Percentiles rank a stretch among this genome's conserved stretches.
Conservation (phyloP, 2,888 invertebrate genomes). For the Lymantria monacha region DNA sequence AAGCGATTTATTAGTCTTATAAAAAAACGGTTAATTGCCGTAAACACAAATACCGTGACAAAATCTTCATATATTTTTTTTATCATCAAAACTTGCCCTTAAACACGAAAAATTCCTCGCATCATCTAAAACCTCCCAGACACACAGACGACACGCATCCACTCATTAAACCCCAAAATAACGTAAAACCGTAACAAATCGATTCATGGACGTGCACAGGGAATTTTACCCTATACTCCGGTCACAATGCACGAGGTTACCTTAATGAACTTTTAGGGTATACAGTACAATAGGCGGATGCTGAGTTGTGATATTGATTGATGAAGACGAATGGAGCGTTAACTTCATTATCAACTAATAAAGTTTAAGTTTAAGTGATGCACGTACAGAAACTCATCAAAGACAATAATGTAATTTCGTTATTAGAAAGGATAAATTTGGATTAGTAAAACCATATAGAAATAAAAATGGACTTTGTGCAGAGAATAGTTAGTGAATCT, state of each 20-base stretch:
- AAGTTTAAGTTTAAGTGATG: too few species aligned
- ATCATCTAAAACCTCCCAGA: constrained; percentile 27
- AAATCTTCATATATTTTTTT: constrained; percentile 11
- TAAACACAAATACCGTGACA: constrained; percentile 9
- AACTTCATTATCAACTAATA: constrained; percentile 6
- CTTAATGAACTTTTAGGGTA: constrained; percentile 42
- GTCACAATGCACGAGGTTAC: constrained; percentile 19
- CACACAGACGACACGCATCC: constrained; percentile 35
- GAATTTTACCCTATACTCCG: constrained; percentile 26
- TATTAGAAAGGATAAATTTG: too few species aligned
- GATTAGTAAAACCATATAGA: too few species aligned
- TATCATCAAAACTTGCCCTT: neutral
- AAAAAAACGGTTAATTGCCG: constrained; percentile 7
- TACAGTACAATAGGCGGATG: constrained; percentile 33
- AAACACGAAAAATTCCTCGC: constrained; percentile 7
- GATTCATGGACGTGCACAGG: constrained; percentile 29
- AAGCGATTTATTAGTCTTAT: neutral
- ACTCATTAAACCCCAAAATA: constrained; percentile 24
- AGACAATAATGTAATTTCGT: too few species aligned
- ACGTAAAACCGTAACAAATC: constrained; percentile 32
- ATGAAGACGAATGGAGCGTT: constrained; percentile 42
- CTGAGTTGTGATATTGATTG: constrained; percentile 43
- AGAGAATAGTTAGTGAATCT: too few species aligned
- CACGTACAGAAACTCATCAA: too few species aligned
- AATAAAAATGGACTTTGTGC: too few species aligned